Conservation (phyloP, 2,888 invertebrate genomes). For the Netelia virgata region DNA sequence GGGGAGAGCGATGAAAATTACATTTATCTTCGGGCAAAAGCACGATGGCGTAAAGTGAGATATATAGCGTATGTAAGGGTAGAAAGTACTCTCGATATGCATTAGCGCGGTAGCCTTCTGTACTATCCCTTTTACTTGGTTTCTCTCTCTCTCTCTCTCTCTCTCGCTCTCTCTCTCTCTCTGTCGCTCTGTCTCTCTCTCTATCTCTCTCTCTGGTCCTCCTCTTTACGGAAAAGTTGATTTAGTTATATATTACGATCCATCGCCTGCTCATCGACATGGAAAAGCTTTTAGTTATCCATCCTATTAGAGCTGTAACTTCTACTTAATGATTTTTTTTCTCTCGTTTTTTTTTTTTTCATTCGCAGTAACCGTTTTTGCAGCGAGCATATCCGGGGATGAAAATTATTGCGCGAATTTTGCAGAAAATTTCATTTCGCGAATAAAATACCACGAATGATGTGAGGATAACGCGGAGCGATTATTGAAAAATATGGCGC, state of each 20-base stretch:
- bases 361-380: constrained; percentile 42
- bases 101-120: background rate
- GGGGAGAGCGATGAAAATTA: constrained; percentile 11
- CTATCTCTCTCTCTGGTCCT: constrained; percentile 34
- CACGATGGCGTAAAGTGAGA: background rate
- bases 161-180: background rate
- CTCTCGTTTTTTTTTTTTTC: background rate
- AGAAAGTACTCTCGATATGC: constrained; percentile 6
- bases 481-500: too few species aligned
- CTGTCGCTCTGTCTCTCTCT: constrained; percentile 15
- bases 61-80: background rate
- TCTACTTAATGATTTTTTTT: constrained; percentile 53
- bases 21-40: constrained; percentile 23
- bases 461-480: too few species aligned
- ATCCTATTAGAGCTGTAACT: constrained; percentile 38
- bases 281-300: constrained; percentile 68
- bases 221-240: constrained; percentile 51
- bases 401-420: constrained; percentile 84
- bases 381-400: too few species aligned
- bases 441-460: too few species aligned
- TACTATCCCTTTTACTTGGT: background rate
- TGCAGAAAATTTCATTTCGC: background rate
- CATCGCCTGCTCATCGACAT: constrained; percentile 55
- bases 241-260: constrained; percentile 64
- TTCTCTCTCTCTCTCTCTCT: constrained; percentile 27